Conservation (phyloP, 2,888 invertebrate genomes). For the Eurois occulta region DNA sequence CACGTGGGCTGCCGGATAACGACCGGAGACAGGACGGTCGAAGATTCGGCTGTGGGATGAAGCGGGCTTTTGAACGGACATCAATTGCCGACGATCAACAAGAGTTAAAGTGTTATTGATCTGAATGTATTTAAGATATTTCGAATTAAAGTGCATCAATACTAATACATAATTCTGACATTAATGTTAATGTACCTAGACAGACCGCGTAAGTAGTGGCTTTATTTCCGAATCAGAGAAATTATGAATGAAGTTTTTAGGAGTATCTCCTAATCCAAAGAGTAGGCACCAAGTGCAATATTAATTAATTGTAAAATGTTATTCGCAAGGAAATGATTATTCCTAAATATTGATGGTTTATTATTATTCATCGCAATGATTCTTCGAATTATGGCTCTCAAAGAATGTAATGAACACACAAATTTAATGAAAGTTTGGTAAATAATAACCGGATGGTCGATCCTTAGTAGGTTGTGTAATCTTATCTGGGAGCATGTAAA, state of each 20-base stretch:
- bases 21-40: slow-evolving; percentile 42
- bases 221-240: not conserved
- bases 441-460: slow-evolving; percentile 39
- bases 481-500: slow-evolving; percentile 60
- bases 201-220: not conserved
- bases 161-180: not conserved
- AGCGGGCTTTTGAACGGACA: slow-evolving; percentile 14
- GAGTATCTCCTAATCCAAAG: not conserved
- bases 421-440: slow-evolving; percentile 22
- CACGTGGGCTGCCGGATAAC: slow-evolving; percentile 67
- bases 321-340: slow-evolving; percentile 18
- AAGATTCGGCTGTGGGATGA: slow-evolving; percentile 46
- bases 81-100: slow-evolving; percentile 7
- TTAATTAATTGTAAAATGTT: slow-evolving; percentile 4
- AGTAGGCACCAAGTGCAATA: not conserved
- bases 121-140: not conserved
- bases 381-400: not conserved
- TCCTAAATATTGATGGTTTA: slow-evolving; percentile 31
- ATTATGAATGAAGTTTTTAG: not conserved
- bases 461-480: slow-evolving; percentile 49
- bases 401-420: slow-evolving; percentile 9
- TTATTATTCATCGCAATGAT: slow-evolving; percentile 26
- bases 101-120: slow-evolving; percentile 22
- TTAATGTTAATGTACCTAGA: too few species aligned
- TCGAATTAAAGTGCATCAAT: not conserved